Conservation (phyloP, 2,113 vertebrate genomes). For the Zapornia atra region DNA sequence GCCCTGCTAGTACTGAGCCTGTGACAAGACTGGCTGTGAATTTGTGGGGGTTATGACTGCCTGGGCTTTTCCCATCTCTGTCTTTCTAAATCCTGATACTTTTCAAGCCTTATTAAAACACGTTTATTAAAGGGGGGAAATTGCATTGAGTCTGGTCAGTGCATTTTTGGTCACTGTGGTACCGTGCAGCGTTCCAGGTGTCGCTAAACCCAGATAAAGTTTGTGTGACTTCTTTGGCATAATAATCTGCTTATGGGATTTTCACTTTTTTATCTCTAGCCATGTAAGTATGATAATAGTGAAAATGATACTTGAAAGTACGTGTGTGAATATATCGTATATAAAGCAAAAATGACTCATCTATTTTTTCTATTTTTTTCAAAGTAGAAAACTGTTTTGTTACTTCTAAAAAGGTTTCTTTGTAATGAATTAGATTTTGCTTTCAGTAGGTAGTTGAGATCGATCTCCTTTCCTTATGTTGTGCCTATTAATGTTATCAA, state of each 20-base stretch:
- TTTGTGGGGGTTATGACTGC: slow-evolving; percentile 4
- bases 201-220: slow-evolving; percentile 30
- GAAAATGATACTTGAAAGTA: slow-evolving; percentile 60
- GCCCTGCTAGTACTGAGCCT: background rate
- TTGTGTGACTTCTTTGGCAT: background rate
- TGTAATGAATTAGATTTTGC: slow-evolving; percentile 35
- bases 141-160: background rate
- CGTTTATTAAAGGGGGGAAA: slow-evolving; percentile 30
- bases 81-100: slow-evolving; percentile 29
- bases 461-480: slow-evolving; percentile 15
- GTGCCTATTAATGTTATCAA: slow-evolving; percentile 30
- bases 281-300: slow-evolving; percentile 51
- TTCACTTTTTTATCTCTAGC: slow-evolving; percentile 34
- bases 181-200: slow-evolving; percentile 10
- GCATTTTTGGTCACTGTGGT: slow-evolving; percentile 13
- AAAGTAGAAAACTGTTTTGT: slow-evolving; percentile 19
- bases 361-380: slow-evolving; percentile 54
- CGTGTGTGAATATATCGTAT: slow-evolving; percentile 53
- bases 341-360: slow-evolving; percentile 55
- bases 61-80: background rate
- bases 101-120: slow-evolving; percentile 42
- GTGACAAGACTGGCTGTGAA: slow-evolving; percentile 11
- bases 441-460: slow-evolving; percentile 15
- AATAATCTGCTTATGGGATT: slow-evolving; percentile 19
- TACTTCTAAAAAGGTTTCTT: slow-evolving; percentile 49